Percentiles rank a stretch among this genome's conserved stretches.
These are phyloP conservation scores for Babylonia areolata DNA, from an alignment of 1,140 invertebrate genomes.

Conservation along the genomic window DNA sequence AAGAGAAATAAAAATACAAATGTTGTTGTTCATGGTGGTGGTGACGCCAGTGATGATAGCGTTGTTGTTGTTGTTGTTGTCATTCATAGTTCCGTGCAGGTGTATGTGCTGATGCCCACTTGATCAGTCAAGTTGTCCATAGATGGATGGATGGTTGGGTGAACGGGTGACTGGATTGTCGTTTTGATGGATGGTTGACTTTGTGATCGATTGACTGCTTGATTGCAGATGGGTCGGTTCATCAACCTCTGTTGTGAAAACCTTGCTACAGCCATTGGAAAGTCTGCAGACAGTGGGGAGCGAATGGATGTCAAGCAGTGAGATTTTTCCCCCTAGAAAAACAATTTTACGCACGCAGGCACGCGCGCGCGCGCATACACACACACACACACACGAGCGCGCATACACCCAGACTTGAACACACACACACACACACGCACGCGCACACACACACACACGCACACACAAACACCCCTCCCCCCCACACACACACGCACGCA, in stretches of 20 bases:
- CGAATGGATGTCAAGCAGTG: not conserved
- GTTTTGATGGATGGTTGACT: not conserved
- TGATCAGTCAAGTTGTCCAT: too few relatives aligned
- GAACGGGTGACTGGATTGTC: not conserved
- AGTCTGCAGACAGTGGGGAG: not conserved
- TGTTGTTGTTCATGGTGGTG: too few relatives aligned
- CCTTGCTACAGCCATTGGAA: not conserved
- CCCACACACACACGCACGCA: not conserved
- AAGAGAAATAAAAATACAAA: too few relatives aligned
- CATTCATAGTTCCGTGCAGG: too few relatives aligned
- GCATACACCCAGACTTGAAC: not conserved
- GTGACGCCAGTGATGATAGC: too few relatives aligned
- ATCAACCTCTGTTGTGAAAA: not conserved
- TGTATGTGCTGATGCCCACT: too few relatives aligned
- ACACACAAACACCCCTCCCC: not conserved
- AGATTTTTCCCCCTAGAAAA: not conserved
- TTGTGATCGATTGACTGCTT: not conserved
- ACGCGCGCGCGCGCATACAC: not conserved
- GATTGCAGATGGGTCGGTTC: not conserved
- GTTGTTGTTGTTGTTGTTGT: too few relatives aligned
- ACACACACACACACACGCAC: conserved; percentile 22
- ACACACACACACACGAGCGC: not conserved
- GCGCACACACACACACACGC: conserved; percentile 21
- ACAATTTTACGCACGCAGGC: not conserved
- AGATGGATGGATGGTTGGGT: too few relatives aligned